phyloP scores from a whole-genome alignment of 1,140 invertebrate species.

The Drosophila cardini region DNA sequence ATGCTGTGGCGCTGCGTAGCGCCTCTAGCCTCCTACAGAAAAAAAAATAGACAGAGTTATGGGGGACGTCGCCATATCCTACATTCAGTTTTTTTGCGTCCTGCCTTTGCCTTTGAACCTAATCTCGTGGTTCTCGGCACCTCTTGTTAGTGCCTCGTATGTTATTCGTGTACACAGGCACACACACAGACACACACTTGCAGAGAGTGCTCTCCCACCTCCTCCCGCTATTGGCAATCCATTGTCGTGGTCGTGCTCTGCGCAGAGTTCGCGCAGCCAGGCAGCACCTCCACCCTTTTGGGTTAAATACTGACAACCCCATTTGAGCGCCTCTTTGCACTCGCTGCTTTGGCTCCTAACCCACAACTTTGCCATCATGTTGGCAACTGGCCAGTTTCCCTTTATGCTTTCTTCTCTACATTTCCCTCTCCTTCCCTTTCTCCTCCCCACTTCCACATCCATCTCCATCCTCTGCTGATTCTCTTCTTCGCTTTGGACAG shows the following conservation, averaged over 20 bases:
- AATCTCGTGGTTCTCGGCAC: constrained; percentile 76
- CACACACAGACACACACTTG: neutral
- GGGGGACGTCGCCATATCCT: constrained; percentile 47
- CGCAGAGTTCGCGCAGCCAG: constrained; percentile 80
- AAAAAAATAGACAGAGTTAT: constrained; percentile 27
- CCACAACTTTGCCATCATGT: constrained; percentile 53
- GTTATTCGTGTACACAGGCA: constrained; percentile 49
- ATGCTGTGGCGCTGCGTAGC: constrained; percentile 39
- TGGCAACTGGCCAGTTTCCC: constrained; percentile 53
- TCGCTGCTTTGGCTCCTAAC: constrained; percentile 68
- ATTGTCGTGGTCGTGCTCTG: constrained; percentile 53
- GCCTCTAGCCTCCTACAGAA: neutral
- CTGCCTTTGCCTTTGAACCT: constrained; percentile 72
- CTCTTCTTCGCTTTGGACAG: constrained; percentile 53
- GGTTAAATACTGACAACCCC: constrained; percentile 85
- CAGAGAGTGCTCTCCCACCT: neutral
- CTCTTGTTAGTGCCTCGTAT: constrained; percentile 77
- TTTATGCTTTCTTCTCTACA: neutral
- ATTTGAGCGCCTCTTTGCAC: constrained; percentile 84
- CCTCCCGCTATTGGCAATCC: constrained; percentile 34
- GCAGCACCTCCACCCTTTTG: constrained; percentile 84
- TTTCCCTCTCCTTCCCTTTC: constrained; percentile 1
- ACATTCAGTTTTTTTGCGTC: constrained; percentile 36
- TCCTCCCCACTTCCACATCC: neutral
- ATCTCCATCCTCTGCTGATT: constrained; percentile 28